Base-by-base conservation (phyloP, 2,888 invertebrate species). In the Drosophila nigricruria region DNA sequence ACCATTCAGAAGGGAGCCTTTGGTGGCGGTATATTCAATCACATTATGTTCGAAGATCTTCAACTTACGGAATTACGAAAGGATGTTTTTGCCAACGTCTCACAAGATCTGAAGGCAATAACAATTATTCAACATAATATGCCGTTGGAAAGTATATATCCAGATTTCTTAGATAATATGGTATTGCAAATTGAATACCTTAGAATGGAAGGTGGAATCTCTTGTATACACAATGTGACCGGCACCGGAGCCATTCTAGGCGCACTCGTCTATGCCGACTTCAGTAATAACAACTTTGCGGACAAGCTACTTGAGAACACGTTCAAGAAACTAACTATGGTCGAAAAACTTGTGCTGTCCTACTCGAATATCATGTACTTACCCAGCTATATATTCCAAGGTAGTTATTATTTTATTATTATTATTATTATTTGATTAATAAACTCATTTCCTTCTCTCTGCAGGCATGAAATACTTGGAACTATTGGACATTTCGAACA, bases 231-330 rank as follows among this genome's bases (percentile, higher is more conserved):
- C 0, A 91, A 89, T 73, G 23, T 91, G 2, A 91, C 91, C 0
- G 78, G 70, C 0, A 63, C 78, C 0, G 73, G 74, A 25, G 77
- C 72, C 23, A 63, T 86, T 18, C 58, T 91, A 0, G 90, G 83
- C 4, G 79, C 71, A 34, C 70, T 92, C 16, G 32, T 49, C 5
- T 47, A 73, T 32, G 78, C 81, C 0, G 89, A 92, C 38, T 84
- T 92, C 9, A 90, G 91, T 25, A 54, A 80, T 30, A 92, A 92
- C 25, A 73, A 89, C 54, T 89, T 92, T 16, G 61, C 49, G 0
- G 18, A 57, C 9, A 34, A 65, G 9, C 59, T 91, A 3, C 43
- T 18, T 0, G 14, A 62, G 10, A 65, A 71, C 4, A 67, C 75
- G 0, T 92, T 92, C 34, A 59, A 12, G 0, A 83, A 84, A 34